These are phyloP conservation scores for Ophonus ardosiacus DNA, from an alignment of 2,888 invertebrate species.

Conservation along the genomic window DNA sequence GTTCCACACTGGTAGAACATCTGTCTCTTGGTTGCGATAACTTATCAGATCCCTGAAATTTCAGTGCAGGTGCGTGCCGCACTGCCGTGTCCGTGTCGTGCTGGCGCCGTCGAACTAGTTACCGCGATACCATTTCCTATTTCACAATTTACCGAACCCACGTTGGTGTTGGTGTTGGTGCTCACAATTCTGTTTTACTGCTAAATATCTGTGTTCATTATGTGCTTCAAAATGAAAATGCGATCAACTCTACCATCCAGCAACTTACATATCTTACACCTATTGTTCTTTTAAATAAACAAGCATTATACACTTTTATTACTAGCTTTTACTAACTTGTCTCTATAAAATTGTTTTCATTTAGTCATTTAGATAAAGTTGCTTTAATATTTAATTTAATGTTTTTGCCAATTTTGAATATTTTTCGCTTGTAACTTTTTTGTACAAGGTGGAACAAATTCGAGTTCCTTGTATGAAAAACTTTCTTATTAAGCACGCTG, in stretches of 20 bases:
- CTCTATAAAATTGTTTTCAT: too few relatives aligned
- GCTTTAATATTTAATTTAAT: too few relatives aligned
- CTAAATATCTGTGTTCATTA: conserved; percentile 8
- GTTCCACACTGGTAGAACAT: conserved; percentile 42
- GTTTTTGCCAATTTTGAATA: too few relatives aligned
- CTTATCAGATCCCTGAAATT: conserved; percentile 39
- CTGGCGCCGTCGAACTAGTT: neutral
- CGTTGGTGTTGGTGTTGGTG: neutral
- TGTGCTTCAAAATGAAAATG: neutral
- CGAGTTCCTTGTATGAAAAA: too few relatives aligned
- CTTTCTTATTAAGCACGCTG: too few relatives aligned
- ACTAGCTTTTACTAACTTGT: too few relatives aligned
- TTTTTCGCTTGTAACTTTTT: too few relatives aligned
- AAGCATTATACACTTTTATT: too few relatives aligned
- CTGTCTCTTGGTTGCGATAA: conserved; percentile 43
- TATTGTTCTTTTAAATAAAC: too few relatives aligned
- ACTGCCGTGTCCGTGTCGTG: neutral
- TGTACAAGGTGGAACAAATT: too few relatives aligned
- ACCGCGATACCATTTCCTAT: neutral
- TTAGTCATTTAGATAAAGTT: too few relatives aligned
- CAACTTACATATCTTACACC: too few relatives aligned
- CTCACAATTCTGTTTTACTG: neutral
- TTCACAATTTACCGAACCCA: conserved; percentile 1
- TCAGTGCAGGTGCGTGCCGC: neutral
- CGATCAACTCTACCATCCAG: neutral